Evolutionary conservation across 1,140 invertebrate species (phyloP), one percentile per base, ranked within the genome.

Genomic region (Meloidogyne hapla): DNA sequence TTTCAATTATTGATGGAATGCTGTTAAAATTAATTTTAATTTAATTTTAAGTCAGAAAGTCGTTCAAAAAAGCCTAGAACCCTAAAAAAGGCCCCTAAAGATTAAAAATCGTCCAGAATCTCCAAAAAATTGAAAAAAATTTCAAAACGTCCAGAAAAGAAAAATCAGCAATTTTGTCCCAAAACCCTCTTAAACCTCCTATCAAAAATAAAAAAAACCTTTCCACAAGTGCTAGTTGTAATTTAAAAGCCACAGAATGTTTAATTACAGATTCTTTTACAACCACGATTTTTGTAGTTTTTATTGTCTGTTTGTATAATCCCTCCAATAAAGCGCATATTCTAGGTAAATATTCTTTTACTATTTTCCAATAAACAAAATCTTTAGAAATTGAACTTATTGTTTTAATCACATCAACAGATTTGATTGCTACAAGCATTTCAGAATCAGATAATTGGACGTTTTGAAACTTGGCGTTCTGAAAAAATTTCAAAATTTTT

Each of bases 341-440:
- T n/a, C 33, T 63, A 6, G 79, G 79, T 15, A 62, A 64, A 26
- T 83, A 63, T 48, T 80, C 79, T 18, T 80, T 65, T 4, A 79
- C 66, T 56, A 80, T 78, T 69, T 80, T 80, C 45, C 69, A 26
- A 23, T 80, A 72, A 23, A 80, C 75, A 79, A 80, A 80, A 38
- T 72, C 66, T 56, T 62, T 42, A n/a, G 79, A 82, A 21, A 80
- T 26, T 66, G 23, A 9, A 42, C 25, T 48, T 28, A 80, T 83
- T 61, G 68, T 81, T 40, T 40, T 33, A 21, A 73, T 69, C 25
- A 83, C 63, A 42, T 83, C 10, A 74, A 77, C 42, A 21, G 38
- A 48, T 38, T 56, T 56, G 6, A 56, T 56, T 56, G 48, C 18
- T n/a, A 56, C 48, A 56, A 56, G 48, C 48, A 56, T 56, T 56